Base-by-base conservation (phyloP, 2,888 invertebrate species). In the Xestia ashworthii region DNA sequence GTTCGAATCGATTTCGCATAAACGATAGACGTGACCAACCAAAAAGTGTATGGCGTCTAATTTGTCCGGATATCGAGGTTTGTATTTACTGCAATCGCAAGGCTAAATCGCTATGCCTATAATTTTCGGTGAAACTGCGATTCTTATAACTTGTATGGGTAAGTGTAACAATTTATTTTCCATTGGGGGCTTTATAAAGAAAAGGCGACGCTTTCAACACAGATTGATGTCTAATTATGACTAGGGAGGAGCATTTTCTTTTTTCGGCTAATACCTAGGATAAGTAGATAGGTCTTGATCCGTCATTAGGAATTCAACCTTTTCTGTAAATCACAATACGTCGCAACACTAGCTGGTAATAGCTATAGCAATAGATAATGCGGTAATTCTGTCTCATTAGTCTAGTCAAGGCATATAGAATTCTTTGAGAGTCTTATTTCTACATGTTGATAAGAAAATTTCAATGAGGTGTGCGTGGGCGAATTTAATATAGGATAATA, bases 1-100 rank as follows among this genome's bases (percentile, higher is more conserved):
- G 95, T 87, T 90, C 88, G 92, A 92, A 96, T 96, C 96, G 96
- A 96, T 96, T 96, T 96, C 95, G 91, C 95, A 96, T 96, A 96
- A 96, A 96, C 94, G 94, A 92, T 94, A 93, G 93, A 96, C 96
- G 96, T 96, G 95, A 95, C 95, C 93, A 92, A 91, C 90, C 90
- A 90, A 91, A 90, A 93, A 91, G 91, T 92, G 91, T 93, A 91
- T 91, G 90, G 89, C 89, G 89, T 90, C 93, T 95, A 94, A 95
- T 95, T 94, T 93, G 92, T 90, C 91, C 88, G 87, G 87, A 87
- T 88, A 89, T 86, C 83, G 86, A 91, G 89, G 91, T 90, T 88
- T 82, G 79, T 86, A 79, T 81, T 83, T 88, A 81, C 77, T 76
- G 74, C 55, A 81, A 65, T 66, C 44, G 58, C 41, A 77, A 60